Base-by-base conservation (phyloP, 2,888 invertebrate genomes). In the Alloscopus bannaensis region DNA sequence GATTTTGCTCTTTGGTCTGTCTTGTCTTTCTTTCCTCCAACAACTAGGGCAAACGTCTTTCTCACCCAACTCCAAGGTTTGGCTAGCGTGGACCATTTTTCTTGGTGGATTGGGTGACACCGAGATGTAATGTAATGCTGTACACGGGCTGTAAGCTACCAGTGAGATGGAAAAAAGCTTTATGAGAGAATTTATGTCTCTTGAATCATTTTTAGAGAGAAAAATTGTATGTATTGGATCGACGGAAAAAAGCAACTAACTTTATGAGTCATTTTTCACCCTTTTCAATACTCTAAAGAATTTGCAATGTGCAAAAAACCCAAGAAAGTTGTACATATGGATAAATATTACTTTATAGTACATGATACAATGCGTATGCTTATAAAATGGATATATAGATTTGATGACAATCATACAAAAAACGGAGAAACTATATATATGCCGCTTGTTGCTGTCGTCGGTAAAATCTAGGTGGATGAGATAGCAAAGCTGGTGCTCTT, bases 1-100 rank as follows among this genome's bases (percentile, higher is more conserved):
- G 65, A 65, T 65, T 65, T 65, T 65, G 47, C 65, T 65, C 65
- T 65, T 65, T 65, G 65, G 13, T 65, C 65, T 65, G 65, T 65
- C 65, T 65, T 47, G 45, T 65, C 65, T 65, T 59, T 24, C 24
- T 26, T n/a, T 47, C 47, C 4, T n/a, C n/a, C n/a, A n/a, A n/a
- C n/a, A n/a, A n/a, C n/a, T n/a, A n/a, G n/a, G n/a, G n/a, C n/a
- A n/a, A n/a, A n/a, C n/a, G n/a, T n/a, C n/a, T n/a, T n/a, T n/a
- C n/a, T n/a, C n/a, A n/a, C n/a, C n/a, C n/a, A n/a, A n/a, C n/a
- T n/a, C n/a, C n/a, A n/a, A n/a, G n/a, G n/a, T n/a, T n/a, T n/a
- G n/a, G n/a, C n/a, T n/a, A n/a, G n/a, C n/a, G n/a, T n/a, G n/a
- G n/a, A n/a, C n/a, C 29, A 2, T 29, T 60, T 36, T 26, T 26